These are phyloP conservation scores for Vicugna pacos DNA, from an alignment of 2,113 vertebrate genomes.

Conservation along the genomic window DNA sequence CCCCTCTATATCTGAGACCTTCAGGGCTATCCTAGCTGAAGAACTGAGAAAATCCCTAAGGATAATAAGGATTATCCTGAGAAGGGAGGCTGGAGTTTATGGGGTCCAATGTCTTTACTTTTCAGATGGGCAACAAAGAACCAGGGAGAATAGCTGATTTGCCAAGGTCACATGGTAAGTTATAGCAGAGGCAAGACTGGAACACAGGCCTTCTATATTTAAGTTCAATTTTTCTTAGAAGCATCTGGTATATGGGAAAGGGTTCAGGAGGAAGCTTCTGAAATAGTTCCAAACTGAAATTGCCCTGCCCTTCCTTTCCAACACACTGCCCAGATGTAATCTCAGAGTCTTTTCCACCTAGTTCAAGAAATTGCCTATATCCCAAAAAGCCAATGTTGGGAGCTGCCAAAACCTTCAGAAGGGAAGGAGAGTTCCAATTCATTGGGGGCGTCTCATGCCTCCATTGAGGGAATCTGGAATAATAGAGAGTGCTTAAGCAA, in stretches of 20 bases:
- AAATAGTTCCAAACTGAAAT: background rate
- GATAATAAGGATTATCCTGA: background rate
- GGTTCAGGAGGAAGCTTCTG: background rate
- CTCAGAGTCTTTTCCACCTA: background rate
- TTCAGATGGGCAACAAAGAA: background rate
- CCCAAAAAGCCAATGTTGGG: background rate
- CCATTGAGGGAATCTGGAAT: background rate
- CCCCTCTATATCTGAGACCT: background rate
- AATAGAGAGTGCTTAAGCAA: background rate
- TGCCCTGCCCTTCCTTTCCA: background rate
- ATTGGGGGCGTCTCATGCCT: background rate
- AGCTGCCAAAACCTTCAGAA: background rate
- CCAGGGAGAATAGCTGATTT: background rate
- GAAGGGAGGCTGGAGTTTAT: background rate
- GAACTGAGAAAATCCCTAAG: slow-evolving; percentile 10
- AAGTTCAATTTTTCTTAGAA: slow-evolving; percentile 3
- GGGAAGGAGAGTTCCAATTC: background rate
- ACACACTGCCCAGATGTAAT: background rate
- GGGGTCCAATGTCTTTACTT: background rate
- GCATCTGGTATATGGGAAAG: background rate
- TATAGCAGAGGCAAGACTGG: background rate
- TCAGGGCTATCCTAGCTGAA: background rate
- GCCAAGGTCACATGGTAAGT: background rate
- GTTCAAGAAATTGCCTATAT: background rate
- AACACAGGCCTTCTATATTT: background rate